These are phyloP conservation scores for Coracias cyanogaster DNA, from an alignment of 2,797 vertebrate genomes.

Conservation along the genomic window DNA sequence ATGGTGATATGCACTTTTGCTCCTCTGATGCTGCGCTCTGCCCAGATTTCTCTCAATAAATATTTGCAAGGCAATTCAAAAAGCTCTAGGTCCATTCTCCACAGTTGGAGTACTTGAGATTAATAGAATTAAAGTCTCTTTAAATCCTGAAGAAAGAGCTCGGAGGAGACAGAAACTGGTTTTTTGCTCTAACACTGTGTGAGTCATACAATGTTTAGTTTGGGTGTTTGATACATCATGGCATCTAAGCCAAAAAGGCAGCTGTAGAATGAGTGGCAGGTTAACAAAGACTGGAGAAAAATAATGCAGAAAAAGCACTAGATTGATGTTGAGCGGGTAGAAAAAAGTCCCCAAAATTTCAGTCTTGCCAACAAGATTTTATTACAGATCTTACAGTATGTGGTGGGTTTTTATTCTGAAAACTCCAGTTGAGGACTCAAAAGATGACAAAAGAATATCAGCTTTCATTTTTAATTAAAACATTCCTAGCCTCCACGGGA, in stretches of 20 bases:
- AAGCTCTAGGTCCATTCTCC: not conserved
- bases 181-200: not conserved
- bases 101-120: not conserved
- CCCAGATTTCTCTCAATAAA: not conserved
- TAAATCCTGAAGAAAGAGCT: conserved; percentile 15
- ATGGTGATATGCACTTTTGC: not conserved
- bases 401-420: not conserved
- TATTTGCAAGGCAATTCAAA: conserved; percentile 39
- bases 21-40: not conserved
- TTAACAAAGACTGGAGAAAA: conserved; percentile 31
- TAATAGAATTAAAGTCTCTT: conserved; percentile 31
- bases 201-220: conserved; percentile 41
- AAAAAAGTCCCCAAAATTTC: not conserved
- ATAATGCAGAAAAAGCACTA: not conserved
- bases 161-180: not conserved
- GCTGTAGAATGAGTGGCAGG: conserved; percentile 16
- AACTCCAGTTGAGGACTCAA: not conserved
- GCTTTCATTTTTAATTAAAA: conserved; percentile 45
- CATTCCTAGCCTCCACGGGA: not conserved
- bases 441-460: conserved; percentile 1
- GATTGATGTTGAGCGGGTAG: not conserved
- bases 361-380: not conserved
- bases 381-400: not conserved
- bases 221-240: conserved; percentile 18
- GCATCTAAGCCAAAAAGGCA: conserved; percentile 37